Base-by-base conservation (phyloP, 1,140 invertebrate genomes). In the Eumaeus atala region DNA sequence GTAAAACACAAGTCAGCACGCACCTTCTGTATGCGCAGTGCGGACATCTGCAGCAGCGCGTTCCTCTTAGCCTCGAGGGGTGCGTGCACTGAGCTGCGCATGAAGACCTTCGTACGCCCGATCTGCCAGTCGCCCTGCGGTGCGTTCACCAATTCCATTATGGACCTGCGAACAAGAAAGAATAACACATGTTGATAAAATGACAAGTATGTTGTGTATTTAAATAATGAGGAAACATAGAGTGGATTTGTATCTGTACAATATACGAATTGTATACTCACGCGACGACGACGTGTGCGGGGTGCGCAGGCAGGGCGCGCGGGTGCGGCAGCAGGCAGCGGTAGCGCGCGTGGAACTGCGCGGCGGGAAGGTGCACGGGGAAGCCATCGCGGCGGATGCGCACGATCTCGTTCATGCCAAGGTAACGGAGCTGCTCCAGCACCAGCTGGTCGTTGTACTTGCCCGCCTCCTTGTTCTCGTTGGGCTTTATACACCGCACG, bases 391-490 rank as follows among this genome's bases (percentile, higher is more conserved):
- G 93, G 36, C 96, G 89, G 54, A 98, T 98, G 52, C 95, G 89
- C 67, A 98, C 97, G 59, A 98, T 97, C 80, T 98, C 97, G 72
- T 98, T 88, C 96, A 98, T 98, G 47, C 97, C 97, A 44, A 98
- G 91, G 87, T 98, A 98, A 62, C 93, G 92, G 6, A 98, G 88
- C 87, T 98, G 97, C 67, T 96, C 95, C 37, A 97, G 86, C 1
- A 98, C 96, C 51, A 98, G 89, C 48, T 91, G 90, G 37, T 94
- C 92, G 77, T 95, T 92, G 78, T 95, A 98, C 61, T 92, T 91
- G 68, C 96, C 92, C 0, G 96, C 89, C n/a, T 91, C 87, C 84
- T 98, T 98, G 63, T 93, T 89, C 74, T 93, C 91, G 72, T 98
- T 98, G 0, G 97, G 96, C 77, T 98, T 98, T 61, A 98, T 97